Evolutionary conservation across 2,888 invertebrate species (phyloP).

Genomic region (Panopea generosa): DNA sequence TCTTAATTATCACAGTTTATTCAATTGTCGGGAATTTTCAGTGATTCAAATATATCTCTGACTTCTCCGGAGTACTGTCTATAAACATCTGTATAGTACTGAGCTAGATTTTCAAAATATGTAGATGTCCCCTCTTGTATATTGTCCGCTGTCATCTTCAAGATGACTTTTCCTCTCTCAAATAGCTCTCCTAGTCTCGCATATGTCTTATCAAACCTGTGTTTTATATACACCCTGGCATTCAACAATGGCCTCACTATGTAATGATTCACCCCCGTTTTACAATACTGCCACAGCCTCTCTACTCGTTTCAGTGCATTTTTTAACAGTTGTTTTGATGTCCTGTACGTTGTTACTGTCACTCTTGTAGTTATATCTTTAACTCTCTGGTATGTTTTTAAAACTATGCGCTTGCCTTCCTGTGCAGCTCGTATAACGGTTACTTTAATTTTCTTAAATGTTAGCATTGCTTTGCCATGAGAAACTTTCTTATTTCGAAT

Average conservation of each 20-base stretch:
- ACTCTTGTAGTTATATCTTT: slow-evolving; percentile 49
- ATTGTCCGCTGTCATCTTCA: slow-evolving; percentile 40
- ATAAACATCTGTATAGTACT: slow-evolving; percentile 60
- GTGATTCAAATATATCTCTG: slow-evolving; percentile 57
- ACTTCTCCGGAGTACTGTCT: slow-evolving; percentile 57
- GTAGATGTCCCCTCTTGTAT: slow-evolving; percentile 35
- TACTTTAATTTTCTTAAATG: slow-evolving; percentile 51
- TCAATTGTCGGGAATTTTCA: slow-evolving; percentile 42
- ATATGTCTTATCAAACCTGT: slow-evolving; percentile 51
- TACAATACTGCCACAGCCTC: slow-evolving; percentile 56
- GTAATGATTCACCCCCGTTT: slow-evolving; percentile 53
- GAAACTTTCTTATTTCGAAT: slow-evolving; percentile 35
- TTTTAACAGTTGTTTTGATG: slow-evolving; percentile 35
- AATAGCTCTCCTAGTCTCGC: slow-evolving; percentile 41
- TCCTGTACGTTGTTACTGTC: slow-evolving; percentile 42
- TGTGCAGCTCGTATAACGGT: slow-evolving; percentile 46
- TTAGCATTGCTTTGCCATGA: slow-evolving; percentile 42
- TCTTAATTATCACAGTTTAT: too few relatives aligned
- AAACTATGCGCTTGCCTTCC: slow-evolving; percentile 35
- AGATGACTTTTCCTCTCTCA: slow-evolving; percentile 48
- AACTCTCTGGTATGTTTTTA: slow-evolving; percentile 52
- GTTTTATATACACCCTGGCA: slow-evolving; percentile 47
- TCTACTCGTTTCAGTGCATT: slow-evolving; percentile 48
- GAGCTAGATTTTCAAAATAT: slow-evolving; percentile 50
- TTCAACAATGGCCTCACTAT: slow-evolving; percentile 55